Percentiles rank a stretch among this genome's conserved stretches.
These are phyloP conservation scores for Gobius niger DNA, from an alignment of 2,113 vertebrate genomes.

Conservation along the genomic window DNA sequence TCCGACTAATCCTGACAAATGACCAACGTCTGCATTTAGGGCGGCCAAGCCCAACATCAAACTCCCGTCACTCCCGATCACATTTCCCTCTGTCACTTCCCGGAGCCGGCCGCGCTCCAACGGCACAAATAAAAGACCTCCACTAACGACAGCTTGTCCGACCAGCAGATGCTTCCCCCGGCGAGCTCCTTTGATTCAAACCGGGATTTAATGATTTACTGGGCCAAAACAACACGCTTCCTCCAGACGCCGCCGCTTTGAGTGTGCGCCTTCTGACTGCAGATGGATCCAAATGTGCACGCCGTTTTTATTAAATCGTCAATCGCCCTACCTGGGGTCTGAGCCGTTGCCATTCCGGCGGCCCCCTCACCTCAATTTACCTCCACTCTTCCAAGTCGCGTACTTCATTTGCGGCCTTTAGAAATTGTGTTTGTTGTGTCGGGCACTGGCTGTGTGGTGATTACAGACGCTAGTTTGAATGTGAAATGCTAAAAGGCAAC, in stretches of 20 bases:
- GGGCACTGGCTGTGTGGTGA: slow-evolving; percentile 15
- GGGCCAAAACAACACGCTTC: slow-evolving; percentile 19
- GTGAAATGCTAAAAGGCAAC: slow-evolving; percentile 15
- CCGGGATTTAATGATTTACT: slow-evolving; percentile 43
- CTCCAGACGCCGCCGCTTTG: slow-evolving; percentile 20
- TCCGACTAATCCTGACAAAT: slow-evolving; percentile 6
- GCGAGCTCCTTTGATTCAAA: slow-evolving; percentile 38
- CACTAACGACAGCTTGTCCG: slow-evolving; percentile 5
- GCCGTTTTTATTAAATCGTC: slow-evolving; percentile 19
- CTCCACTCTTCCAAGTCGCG: slow-evolving; percentile 6
- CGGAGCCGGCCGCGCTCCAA: not conserved
- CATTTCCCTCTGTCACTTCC: slow-evolving; percentile 4
- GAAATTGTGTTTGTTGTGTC: slow-evolving; percentile 24
- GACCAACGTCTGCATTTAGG: not conserved
- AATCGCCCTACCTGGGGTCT: slow-evolving; percentile 10
- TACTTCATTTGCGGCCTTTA: slow-evolving; percentile 23
- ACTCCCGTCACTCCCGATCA: slow-evolving; percentile 4
- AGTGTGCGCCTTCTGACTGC: slow-evolving; percentile 13
- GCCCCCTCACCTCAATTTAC: slow-evolving; percentile 26
- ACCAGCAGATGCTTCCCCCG: slow-evolving; percentile 13
- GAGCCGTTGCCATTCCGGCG: slow-evolving; percentile 22
- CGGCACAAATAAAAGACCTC: not conserved
- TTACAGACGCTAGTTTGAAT: slow-evolving; percentile 37
- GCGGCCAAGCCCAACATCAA: slow-evolving; percentile 3
- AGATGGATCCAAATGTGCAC: slow-evolving; percentile 26